These are phyloP conservation scores for Apamea monoglypha DNA, from an alignment of 2,888 invertebrate species.

Conservation along the genomic window DNA sequence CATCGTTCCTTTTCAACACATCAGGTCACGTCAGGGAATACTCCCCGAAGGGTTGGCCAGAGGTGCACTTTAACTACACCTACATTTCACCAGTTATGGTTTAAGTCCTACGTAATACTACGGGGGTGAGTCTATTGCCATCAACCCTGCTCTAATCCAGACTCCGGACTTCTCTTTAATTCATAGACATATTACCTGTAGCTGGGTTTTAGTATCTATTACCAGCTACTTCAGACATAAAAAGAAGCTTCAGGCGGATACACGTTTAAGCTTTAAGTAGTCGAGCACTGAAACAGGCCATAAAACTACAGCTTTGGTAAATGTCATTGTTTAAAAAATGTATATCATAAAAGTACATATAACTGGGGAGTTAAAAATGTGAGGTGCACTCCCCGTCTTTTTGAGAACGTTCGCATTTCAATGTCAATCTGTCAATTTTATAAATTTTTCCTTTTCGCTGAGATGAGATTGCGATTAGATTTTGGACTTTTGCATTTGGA, in stretches of 20 bases:
- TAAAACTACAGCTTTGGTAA: slow-evolving; percentile 10
- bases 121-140: not conserved
- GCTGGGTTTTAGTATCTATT: not conserved
- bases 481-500: not conserved
- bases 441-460: not conserved
- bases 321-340: slow-evolving; percentile 6
- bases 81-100: not conserved
- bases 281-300: slow-evolving; percentile 16
- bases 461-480: not conserved
- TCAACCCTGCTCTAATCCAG: not conserved
- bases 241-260: slow-evolving; percentile 28
- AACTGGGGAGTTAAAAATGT: not conserved
- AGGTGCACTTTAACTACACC: not conserved
- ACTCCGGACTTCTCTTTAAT: not conserved
- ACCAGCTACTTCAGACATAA: slow-evolving; percentile 11
- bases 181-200: not conserved
- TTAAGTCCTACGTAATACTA: not conserved
- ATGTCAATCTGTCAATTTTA: not conserved
- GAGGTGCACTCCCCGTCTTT: not conserved
- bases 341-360: not conserved
- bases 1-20: too few relatives aligned
- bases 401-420: not conserved
- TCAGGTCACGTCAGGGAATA: not conserved
- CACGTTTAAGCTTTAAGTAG: slow-evolving; percentile 48
- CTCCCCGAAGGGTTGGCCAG: not conserved